Base-by-base conservation (phyloP, 2,888 invertebrate genomes). In the Tetheella fluctuosa region DNA sequence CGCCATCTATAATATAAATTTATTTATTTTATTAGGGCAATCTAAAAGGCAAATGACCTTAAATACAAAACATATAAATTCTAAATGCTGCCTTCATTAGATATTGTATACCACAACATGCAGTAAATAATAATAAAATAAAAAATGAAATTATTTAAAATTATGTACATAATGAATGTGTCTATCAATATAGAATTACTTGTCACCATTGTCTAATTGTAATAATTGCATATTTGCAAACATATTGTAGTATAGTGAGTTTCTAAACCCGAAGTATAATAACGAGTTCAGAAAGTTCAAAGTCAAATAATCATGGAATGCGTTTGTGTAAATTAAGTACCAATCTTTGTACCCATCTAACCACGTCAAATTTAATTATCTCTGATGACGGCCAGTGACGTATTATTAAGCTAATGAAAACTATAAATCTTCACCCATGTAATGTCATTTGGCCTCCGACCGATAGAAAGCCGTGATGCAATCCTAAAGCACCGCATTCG, bases 401-500 rank as follows among this genome's bases (percentile, higher is more conserved):
- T 64, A 67, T 77, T 76, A 78, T 69, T 62, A 60, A 59, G 71
- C 74, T 87, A 85, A 86, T 85, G 80, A 83, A 84, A 80, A 73
- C 68, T 69, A 81, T 86, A 81, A 79, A 83, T 86, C 81, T 84
- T 75, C 63, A 67, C 59, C 34, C 59, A 67, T 68, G 62, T 64
- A 65, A 60, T 65, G 67, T 64, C 65, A 70, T 64, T 64, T 59
- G 55, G 61, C 15, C 39, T 20, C 65, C 67, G 63, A 70, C 69
- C 69, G 74, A 72, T 86, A 87, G 87, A 88, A 87, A 88, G 88
- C 83, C 74, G 71, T 85, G 84, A 83, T 74, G 86, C 79, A 87
- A 87, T 65, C 69, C 60, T 64, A 62, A 52, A 59, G 60, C 55
- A 54, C 68, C 67, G 71, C 71, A 76, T 70, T 73, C 75, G 72